Evolutionary conservation across 1,140 invertebrate genomes (phyloP).

Genomic region (Agraylea sexmaculata): DNA sequence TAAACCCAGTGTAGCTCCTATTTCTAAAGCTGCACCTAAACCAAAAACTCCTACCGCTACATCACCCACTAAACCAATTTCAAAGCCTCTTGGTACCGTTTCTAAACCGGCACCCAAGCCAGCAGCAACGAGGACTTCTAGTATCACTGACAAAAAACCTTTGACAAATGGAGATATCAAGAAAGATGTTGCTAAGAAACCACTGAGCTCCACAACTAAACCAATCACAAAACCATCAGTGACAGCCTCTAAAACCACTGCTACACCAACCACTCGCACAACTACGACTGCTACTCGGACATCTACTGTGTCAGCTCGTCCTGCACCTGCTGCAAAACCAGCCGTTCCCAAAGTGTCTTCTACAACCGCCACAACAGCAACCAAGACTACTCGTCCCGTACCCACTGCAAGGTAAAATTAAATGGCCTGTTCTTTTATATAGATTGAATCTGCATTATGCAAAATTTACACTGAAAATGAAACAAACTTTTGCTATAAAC

Average conservation of each 20-base stretch:
- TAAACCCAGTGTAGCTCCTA: slow-evolving; percentile 18
- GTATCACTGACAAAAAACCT: slow-evolving; percentile 31
- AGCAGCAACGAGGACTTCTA: slow-evolving; percentile 16
- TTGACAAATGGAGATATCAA: slow-evolving; percentile 38
- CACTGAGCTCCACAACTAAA: slow-evolving; percentile 2
- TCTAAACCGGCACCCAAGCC: slow-evolving; percentile 16
- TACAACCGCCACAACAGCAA: slow-evolving; percentile 10
- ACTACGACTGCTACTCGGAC: slow-evolving; percentile 18
- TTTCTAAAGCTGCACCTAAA: slow-evolving; percentile 24
- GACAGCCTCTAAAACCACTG: slow-evolving; percentile 21
- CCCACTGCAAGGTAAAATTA: too few relatives aligned
- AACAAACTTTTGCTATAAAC: too few relatives aligned
- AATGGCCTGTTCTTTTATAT: not conserved
- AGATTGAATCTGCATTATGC: too few relatives aligned
- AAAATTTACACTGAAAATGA: too few relatives aligned
- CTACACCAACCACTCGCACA: slow-evolving; percentile 18
- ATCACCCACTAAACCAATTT: slow-evolving; percentile 11
- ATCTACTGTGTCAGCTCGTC: slow-evolving; percentile 15
- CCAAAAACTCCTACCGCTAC: slow-evolving; percentile 11
- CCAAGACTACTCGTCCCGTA: slow-evolving; percentile 5
- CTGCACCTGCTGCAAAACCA: slow-evolving; percentile 17
- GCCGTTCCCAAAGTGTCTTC: slow-evolving; percentile 16
- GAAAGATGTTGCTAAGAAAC: slow-evolving; percentile 12
- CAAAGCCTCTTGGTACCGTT: slow-evolving; percentile 6
- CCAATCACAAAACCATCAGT: slow-evolving; percentile 14